phyloP scores from a whole-genome alignment of 2,888 invertebrate species.

The Hymenopus coronatus region DNA sequence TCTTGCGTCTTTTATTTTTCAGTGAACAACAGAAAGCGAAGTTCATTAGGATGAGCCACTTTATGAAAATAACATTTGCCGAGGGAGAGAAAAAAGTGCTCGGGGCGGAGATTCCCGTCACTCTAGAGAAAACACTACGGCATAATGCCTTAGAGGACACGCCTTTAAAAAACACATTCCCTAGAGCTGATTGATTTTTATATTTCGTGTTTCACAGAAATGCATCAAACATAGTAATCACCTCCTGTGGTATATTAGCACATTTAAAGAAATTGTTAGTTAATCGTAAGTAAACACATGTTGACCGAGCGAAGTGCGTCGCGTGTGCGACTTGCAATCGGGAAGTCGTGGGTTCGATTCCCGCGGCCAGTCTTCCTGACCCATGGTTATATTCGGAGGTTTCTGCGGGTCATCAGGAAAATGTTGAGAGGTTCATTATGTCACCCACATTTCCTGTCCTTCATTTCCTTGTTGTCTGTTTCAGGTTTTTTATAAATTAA shows the following conservation, averaged over 20 bases:
- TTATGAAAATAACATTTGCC: neutral
- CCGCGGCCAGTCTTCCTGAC: too few relatives aligned
- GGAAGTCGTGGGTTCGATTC: too few relatives aligned
- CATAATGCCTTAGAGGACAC: neutral
- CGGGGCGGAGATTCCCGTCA: neutral
- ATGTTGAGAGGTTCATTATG: too few relatives aligned
- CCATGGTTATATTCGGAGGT: too few relatives aligned
- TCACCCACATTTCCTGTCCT: too few relatives aligned
- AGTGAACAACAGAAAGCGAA: neutral
- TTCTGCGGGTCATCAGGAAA: too few relatives aligned
- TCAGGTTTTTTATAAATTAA: too few relatives aligned
- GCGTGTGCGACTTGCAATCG: too few relatives aligned
- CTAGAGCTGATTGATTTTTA: slow-evolving; percentile 23
- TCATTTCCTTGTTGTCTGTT: too few relatives aligned
- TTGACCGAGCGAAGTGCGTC: too few relatives aligned
- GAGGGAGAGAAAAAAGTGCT: neutral
- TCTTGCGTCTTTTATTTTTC: neutral
- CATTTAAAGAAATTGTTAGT: neutral
- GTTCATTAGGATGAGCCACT: slow-evolving; percentile 7
- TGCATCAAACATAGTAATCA: neutral
- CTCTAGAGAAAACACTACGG: neutral
- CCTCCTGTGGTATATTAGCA: neutral
- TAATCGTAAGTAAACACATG: too few relatives aligned
- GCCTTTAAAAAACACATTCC: slow-evolving; percentile 9
- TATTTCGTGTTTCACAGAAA: slow-evolving; percentile 16